Base-by-base conservation (phyloP, 2,113 vertebrate species). In the Gymnobelideus leadbeateri region DNA sequence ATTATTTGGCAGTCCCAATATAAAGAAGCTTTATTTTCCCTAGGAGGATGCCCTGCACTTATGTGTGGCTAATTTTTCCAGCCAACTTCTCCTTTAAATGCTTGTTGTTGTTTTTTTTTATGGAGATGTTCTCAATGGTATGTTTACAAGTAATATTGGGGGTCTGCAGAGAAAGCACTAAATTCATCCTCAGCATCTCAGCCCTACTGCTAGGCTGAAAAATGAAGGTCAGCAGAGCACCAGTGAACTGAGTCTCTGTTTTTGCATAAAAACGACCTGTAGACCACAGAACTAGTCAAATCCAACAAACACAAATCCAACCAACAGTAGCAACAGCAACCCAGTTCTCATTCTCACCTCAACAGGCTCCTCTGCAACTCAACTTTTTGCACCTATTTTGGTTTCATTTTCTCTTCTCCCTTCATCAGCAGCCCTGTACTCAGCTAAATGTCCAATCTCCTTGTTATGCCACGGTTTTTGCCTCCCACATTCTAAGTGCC, bases 401-500 rank as follows among this genome's bases (percentile, higher is more conserved):
- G 19, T 43, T 43, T 43, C 14, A 43, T 23, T 84, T 84, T 43
- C n/a, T 84, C n/a, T 84, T 84, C 19, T 21, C 7, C 68, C 7
- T 84, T 43, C n/a, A 84, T 84, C 6, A 16, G 2, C 7, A 43
- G 2, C 68, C n/a, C 2, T 43, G 19, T 43, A 23, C 6, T 84
- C 19, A 84, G n/a, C 16, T 77, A 2, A 37, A 43, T 43, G 57
- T 84, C 19, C n/a, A n/a, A 43, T 84, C 19, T 84, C 37, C 61
- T 77, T 77, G 28, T 57, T 28, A 57, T 57, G 55, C 55, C 57
- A 61, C 14, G 28, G 0, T 68, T 37, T 57, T 84, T 2, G 11
- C 51, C 0, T 89, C 50, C 5, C 10, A 94, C 46, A 91, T 95
- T 51, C 89, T 91, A 94, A 95, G 14, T 68, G 31, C 61, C 61